Base-by-base conservation (phyloP, 2,888 invertebrate genomes). In the Aelia acuminata region DNA sequence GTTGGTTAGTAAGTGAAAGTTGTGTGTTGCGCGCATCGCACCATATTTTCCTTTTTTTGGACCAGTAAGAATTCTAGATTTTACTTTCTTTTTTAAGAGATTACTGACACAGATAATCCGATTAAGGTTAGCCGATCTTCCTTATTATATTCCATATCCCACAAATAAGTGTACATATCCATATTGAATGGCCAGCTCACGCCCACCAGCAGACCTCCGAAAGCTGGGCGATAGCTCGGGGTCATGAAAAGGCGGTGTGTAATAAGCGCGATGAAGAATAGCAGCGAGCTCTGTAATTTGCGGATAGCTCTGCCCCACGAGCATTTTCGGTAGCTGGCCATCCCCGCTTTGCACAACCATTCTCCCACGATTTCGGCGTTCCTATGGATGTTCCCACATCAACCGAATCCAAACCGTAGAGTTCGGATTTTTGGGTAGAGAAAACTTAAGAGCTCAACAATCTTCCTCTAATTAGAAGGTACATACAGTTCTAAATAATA, bases 361-460 rank as follows among this genome's bases (percentile, higher is more conserved):
- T 80, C 80, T 80, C 80, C 80, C 80, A 80, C 80, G 80, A 80
- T 80, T 80, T 80, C 63, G 80, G 80, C 80, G 80, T 18, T 70
- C 0, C 20, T 35, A 35, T 20, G 18, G 63, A 35, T 70, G 63
- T 70, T 70, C 63, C 63, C 63, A 70, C 63, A 70, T 70, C 63
- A 70, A 20, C 63, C 1, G 63, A 13, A 57, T 26, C 57, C 57
- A 26, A 26, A 22, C 57, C 57, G 26, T 15, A 15, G 26, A 20
- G 35, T 20, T 70, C 35, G 20, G 63, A 20, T 15, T 70, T 35
- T 5, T 18, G 7, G 0, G 7, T 35, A 8, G 35, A 26, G 57
- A 57, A 53, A 57, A 57, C 26, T 26, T n/a, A 13, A 1, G 57
- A 13, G 26, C 26, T 57, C n/a, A 57, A 22, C 26, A 57, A 57